Percentiles rank a stretch among this genome's conserved stretches.
phyloP scores from a whole-genome alignment of 2,888 invertebrate genomes.

The Hirtodrosophila cameraria region DNA sequence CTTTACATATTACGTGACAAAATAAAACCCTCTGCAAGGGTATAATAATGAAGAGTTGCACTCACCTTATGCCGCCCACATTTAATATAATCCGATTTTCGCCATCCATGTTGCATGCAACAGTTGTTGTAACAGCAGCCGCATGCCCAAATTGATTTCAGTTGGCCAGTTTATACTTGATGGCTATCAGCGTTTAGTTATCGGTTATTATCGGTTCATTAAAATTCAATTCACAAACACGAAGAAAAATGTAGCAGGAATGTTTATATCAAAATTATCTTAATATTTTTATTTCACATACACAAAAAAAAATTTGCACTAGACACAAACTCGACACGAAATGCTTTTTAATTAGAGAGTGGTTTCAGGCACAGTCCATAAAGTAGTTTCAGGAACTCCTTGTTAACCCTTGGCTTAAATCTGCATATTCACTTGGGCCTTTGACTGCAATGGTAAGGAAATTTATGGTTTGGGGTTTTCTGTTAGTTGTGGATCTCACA shows the following conservation, averaged over 20 bases:
- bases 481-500: slow-evolving; percentile 27
- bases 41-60: slow-evolving; percentile 4
- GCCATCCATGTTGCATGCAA: slow-evolving; percentile 89
- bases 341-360: slow-evolving; percentile 42
- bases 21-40: neutral
- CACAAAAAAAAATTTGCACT: neutral
- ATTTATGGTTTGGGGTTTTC: slow-evolving; percentile 33
- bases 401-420: slow-evolving; percentile 14
- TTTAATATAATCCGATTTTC: slow-evolving; percentile 97
- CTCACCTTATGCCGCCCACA: slow-evolving; percentile 94
- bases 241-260: neutral
- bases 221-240: neutral
- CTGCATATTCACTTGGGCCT: slow-evolving; percentile 39
- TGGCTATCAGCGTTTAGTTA: slow-evolving; percentile 1
- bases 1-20: too few species aligned
- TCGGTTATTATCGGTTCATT: neutral
- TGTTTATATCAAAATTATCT: neutral
- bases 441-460: slow-evolving; percentile 51
- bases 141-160: slow-evolving; percentile 64
- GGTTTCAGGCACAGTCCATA: slow-evolving; percentile 16
- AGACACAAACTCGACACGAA: slow-evolving; percentile 9
- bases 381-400: slow-evolving; percentile 5
- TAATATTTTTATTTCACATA: neutral
- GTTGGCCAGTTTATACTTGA: slow-evolving; percentile 20
- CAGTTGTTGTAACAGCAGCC: slow-evolving; percentile 69